Evolutionary conservation across 2,888 invertebrate genomes (phyloP), one percentile per base, ranked within the genome.

Genomic region (Panopea generosa): DNA sequence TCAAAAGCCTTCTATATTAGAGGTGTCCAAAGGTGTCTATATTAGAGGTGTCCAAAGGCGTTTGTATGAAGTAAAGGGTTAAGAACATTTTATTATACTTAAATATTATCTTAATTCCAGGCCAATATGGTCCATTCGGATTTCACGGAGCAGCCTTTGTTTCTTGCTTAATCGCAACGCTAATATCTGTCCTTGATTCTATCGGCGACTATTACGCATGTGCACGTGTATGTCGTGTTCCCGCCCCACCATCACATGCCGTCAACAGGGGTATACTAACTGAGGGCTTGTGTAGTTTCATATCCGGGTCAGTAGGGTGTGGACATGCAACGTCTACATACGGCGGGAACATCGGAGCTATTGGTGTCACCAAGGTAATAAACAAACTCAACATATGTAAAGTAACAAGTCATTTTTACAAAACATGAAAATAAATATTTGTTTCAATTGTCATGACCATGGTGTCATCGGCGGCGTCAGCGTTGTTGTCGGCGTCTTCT

Each of bases 171-270:
- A 77, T 88, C 40, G 85, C 84, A 9, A 88, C 87, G 0, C 24
- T 88, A 11, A 61, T 85, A 16, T 89, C 89, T 0, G 77, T 89
- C 2, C 68, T 89, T 22, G 88, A 89, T 55, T 87, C 87, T 14
- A 95, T 97, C 77, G 96, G 96, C 88, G 97, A 97, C 92, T 97
- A 97, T 92, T 96, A 96, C 59, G 97, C 97, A 11, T 96, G 96
- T 0, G 96, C 97, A 3, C 86, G 93, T 60, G 90, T 94, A 40
- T 90, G 92, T 45, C 96, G 95, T 29, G 96, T 96, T 0, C 95
- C 96, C 0, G 95, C 96, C 0, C 97, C 97, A 0, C 97, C 97
- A 0, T 93, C 95, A 4, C 96, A 96, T 91, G 97, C 96, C 0
- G 96, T 97, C 85, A 97, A 97, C 93, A 94, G 97, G 27, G 90